Evolutionary conservation across 2,797 vertebrate genomes (phyloP).

Genomic region (Streptopelia turtur): DNA sequence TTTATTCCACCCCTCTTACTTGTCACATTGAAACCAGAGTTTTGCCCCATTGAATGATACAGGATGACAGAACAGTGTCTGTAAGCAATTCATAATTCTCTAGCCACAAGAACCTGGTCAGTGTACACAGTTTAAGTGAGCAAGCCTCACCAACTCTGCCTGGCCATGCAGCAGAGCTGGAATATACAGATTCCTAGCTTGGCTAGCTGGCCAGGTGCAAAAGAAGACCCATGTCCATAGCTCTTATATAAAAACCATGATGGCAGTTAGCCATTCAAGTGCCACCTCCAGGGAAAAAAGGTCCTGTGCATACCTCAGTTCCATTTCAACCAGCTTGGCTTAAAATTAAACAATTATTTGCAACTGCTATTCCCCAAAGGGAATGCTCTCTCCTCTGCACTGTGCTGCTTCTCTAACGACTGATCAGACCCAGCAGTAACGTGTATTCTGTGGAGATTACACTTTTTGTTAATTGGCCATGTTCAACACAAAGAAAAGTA

Average conservation of each 20-base stretch:
- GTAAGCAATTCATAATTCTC: neutral
- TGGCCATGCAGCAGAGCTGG: neutral
- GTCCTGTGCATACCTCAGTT: neutral
- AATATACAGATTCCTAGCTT: neutral
- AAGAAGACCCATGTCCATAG: neutral
- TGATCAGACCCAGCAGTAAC: neutral
- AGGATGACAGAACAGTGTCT: neutral
- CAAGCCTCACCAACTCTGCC: neutral
- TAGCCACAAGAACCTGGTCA: neutral
- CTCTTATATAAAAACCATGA: neutral
- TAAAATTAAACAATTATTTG: neutral
- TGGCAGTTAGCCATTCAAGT: neutral
- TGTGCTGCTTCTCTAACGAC: neutral
- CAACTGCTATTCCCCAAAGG: neutral
- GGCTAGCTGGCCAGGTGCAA: neutral
- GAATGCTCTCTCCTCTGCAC: rapidly evolving
- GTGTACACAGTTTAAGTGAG: neutral
- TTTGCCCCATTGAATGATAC: neutral
- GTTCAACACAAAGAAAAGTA: conserved; percentile 6
- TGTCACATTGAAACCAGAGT: neutral
- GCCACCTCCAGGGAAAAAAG: neutral
- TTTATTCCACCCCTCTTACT: neutral
- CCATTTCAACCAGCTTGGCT: neutral
- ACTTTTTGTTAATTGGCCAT: neutral
- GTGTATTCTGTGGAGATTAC: neutral